A percentile compares a stretch with the other conserved stretches of the same genome.
Conservation (phyloP, 2,888 invertebrate species). For the Papilio gigon region DNA sequence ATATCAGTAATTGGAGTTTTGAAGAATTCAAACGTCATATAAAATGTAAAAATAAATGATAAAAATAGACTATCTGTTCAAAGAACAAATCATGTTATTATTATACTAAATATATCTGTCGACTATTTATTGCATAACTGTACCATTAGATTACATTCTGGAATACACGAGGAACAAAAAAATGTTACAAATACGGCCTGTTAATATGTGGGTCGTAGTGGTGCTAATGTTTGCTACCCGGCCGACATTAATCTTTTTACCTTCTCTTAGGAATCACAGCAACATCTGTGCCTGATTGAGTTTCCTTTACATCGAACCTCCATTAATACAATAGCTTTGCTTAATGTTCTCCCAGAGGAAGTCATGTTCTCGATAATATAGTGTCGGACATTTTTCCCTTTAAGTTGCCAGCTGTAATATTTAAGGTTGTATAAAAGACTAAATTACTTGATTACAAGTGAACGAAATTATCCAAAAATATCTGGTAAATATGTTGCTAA, state of each 20-base stretch:
- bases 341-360: constrained; percentile 33
- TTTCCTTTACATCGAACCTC: constrained; percentile 37
- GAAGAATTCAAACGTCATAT: too few relatives aligned
- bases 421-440: too few relatives aligned
- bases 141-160: neutral
- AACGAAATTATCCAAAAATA: too few relatives aligned
- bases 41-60: too few relatives aligned
- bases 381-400: constrained; percentile 25
- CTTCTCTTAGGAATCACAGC: constrained; percentile 26
- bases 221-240: constrained; percentile 26
- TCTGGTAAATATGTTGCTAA: too few relatives aligned
- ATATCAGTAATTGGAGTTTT: too few relatives aligned
- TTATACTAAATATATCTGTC: too few relatives aligned
- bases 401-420: constrained; percentile 13
- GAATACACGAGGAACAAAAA: neutral
- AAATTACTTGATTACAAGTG: too few relatives aligned
- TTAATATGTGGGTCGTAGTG: constrained; percentile 10
- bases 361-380: constrained; percentile 32
- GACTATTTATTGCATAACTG: neutral
- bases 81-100: too few relatives aligned
- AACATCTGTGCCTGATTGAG: constrained; percentile 38
- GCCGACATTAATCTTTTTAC: constrained; percentile 30
- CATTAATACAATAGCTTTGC: constrained; percentile 36
- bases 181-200: neutral
- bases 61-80: too few relatives aligned